Base-by-base conservation (phyloP, 64 coral and sea anemone species). In the Platygyra sinensis region DNA sequence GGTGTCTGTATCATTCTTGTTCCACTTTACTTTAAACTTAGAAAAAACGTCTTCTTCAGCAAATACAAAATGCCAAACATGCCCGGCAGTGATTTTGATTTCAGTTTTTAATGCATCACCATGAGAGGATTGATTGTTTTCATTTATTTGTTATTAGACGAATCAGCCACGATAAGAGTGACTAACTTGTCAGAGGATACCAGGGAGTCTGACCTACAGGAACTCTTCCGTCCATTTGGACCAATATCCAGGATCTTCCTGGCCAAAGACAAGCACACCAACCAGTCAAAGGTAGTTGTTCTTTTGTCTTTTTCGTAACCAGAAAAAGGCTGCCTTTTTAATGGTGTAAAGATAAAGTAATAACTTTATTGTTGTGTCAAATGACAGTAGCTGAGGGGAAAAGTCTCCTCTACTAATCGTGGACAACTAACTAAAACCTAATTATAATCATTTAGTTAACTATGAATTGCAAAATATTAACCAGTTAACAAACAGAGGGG, bases 171-270 rank as follows among this genome's bases (percentile, higher is more conserved):
- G 16, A 96, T 99, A 67, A 83, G 97, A 24, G 97, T 99, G 17
- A 99, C 97, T 0, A 99, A 99, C 83, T 78, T 99, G 30, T 99
- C 97, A 39, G 97, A 95, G 31, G 94, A 99, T 71, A 99, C 97
- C 0, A 63, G 83, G 18, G 97, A 96, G 42, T 49, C 64, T 19
- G 96, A 98, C 39, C 32, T 98, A 6, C 77, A 88, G 80, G 94
- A 95, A 25, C 72, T 98, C 3, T 98, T 98, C 78, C 94, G 94
- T 67, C 90, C 96, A 71, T 95, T 98, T 91, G 96, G 96, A 25
- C 94, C 93, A 1, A 95, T 98, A 80, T 98, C 96, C 52, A 93
- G 96, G 83, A 95, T 98, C 87, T 98, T 95, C 82, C 72, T 98
- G 72, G 93, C 96, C 54, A 98, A 98, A 85, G 96, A 95, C 74